Base-by-base conservation (phyloP, 1,140 invertebrate genomes). In the Drosophila kohkoa region DNA sequence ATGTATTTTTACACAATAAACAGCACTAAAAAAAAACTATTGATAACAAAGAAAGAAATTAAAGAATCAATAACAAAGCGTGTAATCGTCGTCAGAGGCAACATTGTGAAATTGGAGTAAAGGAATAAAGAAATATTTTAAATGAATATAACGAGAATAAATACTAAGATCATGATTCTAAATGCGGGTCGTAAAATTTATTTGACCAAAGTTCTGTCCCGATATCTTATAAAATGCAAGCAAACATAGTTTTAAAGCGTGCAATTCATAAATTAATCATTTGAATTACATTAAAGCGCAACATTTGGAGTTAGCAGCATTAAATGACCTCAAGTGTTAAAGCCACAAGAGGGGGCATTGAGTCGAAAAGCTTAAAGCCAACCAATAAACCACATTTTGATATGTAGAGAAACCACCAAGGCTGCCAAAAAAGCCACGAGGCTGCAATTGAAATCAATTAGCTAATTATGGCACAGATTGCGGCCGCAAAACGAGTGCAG, bases 371-470 rank as follows among this genome's bases (percentile, higher is more conserved):
- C 77, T 85, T 77, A 73, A 71, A 79, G 65, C 67, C 59, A 60
- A 64, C 7, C n/a, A 49, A 28, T 45, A 57, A 66, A 85, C 82
- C 82, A 30, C 81, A 75, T 60, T 85, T 85, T 85, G 80, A 82
- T 75, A 66, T 80, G 43, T 72, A 65, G 63, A 79, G 60, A 52
- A 72, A 76, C 67, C 78, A 75, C 57, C n/a, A 52, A 65, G 58
- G 64, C 58, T 60, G 51, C 55, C 77, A 28, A 75, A 70, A 83
- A 85, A 75, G 70, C 82, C 82, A 28, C 79, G 68, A 77, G 58
- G 62, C 66, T 63, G 63, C 72, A 87, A 79, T 87, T 77, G 79
- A 82, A 87, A 87, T 87, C 82, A 86, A 86, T 86, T 86, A 86
- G 82, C 82, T 86, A 87, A 86, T 86, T 86, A 87, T 82, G 65